Conservation (phyloP, 2,113 vertebrate species). For the Silurus asotus region DNA sequence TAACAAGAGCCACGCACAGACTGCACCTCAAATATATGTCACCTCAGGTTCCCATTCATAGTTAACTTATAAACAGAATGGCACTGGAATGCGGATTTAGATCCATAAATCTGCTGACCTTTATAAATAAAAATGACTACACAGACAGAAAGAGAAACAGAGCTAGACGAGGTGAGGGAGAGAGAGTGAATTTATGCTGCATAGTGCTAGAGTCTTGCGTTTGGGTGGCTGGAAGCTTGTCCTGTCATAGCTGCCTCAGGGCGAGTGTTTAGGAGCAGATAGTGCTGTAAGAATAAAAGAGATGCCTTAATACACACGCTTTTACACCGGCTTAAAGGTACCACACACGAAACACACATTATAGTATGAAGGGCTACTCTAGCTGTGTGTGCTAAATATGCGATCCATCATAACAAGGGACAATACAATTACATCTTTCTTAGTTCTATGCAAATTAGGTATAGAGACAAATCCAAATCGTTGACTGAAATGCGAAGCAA, state of each 20-base stretch:
- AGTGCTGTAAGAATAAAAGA: slow-evolving; percentile 9
- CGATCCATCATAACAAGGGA: neutral
- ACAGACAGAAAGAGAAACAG: neutral
- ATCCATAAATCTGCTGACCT: neutral
- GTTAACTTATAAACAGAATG: neutral
- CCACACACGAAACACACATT: neutral
- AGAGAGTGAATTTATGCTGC: slow-evolving; percentile 19
- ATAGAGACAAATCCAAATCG: neutral
- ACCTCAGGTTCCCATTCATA: slow-evolving; percentile 9
- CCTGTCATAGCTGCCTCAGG: slow-evolving; percentile 25
- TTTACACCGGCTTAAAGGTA: neutral
- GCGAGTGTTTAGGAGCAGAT: neutral
- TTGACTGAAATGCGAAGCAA: neutral
- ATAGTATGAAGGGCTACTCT: neutral
- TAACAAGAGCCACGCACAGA: neutral
- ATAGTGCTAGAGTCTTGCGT: neutral
- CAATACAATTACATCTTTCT: neutral
- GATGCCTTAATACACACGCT: neutral
- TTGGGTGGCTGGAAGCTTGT: slow-evolving; percentile 17
- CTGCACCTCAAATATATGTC: neutral
- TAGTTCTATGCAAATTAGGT: neutral
- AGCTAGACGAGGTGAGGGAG: neutral
- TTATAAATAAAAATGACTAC: neutral
- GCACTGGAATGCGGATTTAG: neutral
- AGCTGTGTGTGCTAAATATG: neutral